Conservation (phyloP, 2,888 invertebrate species). For the Idaea straminata region DNA sequence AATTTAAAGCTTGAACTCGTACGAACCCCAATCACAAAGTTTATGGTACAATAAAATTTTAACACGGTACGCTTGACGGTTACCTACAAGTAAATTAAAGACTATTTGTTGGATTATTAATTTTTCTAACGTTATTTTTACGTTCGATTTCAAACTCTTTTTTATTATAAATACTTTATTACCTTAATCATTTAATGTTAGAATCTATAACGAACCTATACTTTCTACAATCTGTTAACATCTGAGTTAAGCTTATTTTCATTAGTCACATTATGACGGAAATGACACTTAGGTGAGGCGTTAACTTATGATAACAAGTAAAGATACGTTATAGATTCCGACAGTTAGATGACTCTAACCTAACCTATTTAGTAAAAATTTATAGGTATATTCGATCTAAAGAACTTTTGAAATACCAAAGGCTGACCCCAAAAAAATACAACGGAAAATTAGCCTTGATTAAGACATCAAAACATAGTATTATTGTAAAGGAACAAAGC, state of each 20-base stretch:
- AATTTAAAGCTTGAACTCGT: conserved; percentile 47
- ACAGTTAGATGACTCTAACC: too few species aligned
- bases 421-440: conserved; percentile 36
- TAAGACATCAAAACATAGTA: conserved; percentile 52
- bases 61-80: conserved; percentile 19
- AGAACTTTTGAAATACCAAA: conserved; percentile 14
- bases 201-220: too few species aligned
- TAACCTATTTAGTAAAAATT: too few species aligned
- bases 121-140: background rate
- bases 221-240: too few species aligned
- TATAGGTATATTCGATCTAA: background rate
- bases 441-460: conserved; percentile 53
- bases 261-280: too few species aligned
- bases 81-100: background rate
- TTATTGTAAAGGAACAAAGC: conserved; percentile 52
- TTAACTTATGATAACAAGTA: too few species aligned
- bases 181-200: conserved; percentile 7
- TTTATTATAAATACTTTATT: conserved; percentile 7
- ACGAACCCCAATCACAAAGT: conserved; percentile 39
- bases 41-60: conserved; percentile 40
- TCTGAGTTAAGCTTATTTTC: too few species aligned
- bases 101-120: conserved; percentile 10
- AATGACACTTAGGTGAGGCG: too few species aligned
- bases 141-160: background rate
- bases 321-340: too few species aligned